phyloP scores from a whole-genome alignment of 2,113 vertebrate species.

The Taurulus bubalis region DNA sequence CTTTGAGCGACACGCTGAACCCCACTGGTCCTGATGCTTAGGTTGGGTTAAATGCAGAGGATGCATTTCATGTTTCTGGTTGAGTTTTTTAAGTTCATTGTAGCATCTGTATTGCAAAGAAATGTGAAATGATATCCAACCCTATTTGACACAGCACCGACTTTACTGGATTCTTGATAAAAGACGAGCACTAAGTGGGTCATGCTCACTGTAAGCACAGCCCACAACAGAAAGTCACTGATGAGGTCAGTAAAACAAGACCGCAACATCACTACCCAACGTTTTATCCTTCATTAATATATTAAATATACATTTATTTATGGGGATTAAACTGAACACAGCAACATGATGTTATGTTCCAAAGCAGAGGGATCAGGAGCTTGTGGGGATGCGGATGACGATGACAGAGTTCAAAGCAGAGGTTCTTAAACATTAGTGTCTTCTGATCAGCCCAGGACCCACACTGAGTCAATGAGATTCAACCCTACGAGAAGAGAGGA shows the following conservation, averaged over 20 bases:
- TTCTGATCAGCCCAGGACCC: constrained; percentile 10
- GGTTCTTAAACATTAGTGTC: constrained; percentile 23
- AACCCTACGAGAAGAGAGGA: not conserved
- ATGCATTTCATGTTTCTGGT: too few relatives aligned
- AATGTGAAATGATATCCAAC: not conserved
- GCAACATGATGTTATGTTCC: constrained; percentile 44
- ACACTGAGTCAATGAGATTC: not conserved
- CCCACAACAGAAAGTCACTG: not conserved
- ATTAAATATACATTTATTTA: constrained; percentile 4
- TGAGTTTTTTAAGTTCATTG: not conserved
- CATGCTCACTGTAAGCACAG: not conserved
- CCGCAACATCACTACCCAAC: not conserved
- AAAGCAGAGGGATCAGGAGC: constrained; percentile 20
- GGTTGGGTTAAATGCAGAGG: too few relatives aligned
- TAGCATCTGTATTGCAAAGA: not conserved
- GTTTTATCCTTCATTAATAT: not conserved
- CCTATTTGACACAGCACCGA: not conserved
- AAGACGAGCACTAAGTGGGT: not conserved
- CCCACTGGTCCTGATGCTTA: too few relatives aligned
- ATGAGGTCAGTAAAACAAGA: not conserved
- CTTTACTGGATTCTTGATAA: not conserved
- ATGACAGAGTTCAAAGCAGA: constrained; percentile 45
- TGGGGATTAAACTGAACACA: constrained; percentile 47
- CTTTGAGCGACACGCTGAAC: not conserved
- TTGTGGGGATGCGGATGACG: constrained; percentile 22